Base-by-base conservation (phyloP, 2,797 vertebrate genomes). In the Rhincodon typus region DNA sequence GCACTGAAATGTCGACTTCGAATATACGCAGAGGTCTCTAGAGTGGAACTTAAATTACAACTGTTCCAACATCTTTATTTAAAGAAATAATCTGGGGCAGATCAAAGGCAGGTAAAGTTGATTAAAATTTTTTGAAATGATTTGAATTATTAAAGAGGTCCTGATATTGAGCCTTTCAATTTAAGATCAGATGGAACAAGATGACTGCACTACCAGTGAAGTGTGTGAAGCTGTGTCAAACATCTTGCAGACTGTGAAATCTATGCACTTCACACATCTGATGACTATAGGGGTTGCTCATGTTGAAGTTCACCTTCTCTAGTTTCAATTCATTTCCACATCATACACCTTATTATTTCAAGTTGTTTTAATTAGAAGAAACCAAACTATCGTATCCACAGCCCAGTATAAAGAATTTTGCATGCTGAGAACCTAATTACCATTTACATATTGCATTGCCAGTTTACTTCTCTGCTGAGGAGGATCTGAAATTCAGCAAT, bases 381-480 rank as follows among this genome's bases (percentile, higher is more conserved):
- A 23, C 38, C 46, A 87, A 53, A 57, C 30, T 30, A 53, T 87
- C 53, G 30, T 50, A 53, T 87, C 27, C 46, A 30, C 8, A 10
- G 86, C 86, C 53, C 46, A 57, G 86, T 42, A 67, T 93, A 38
- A 93, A 93, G 62, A 38, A 93, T 42, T 93, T 93, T 66, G 50
- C 8, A 10, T 69, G 34, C 34, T 93, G 90, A 66, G 66, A 23
- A 38, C 90, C 57, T 93, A 57, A 90, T 57, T 30, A 15, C 62
- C 50, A 90, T 62, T 90, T 90, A 62, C 34, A 94, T 69, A 46
- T 67, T 21, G 57, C n/a, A 19, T 66, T 38, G 19, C 67, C 3
- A 94, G 70, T 50, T 94, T 72, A 74, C 27, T 74, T 53, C 21
- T 70, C 34, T n/a, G 21, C 38, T 72, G 38, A 34, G 69, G 93